phyloP scores from a whole-genome alignment of 2,888 invertebrate species.

The Caradrina kadenii region DNA sequence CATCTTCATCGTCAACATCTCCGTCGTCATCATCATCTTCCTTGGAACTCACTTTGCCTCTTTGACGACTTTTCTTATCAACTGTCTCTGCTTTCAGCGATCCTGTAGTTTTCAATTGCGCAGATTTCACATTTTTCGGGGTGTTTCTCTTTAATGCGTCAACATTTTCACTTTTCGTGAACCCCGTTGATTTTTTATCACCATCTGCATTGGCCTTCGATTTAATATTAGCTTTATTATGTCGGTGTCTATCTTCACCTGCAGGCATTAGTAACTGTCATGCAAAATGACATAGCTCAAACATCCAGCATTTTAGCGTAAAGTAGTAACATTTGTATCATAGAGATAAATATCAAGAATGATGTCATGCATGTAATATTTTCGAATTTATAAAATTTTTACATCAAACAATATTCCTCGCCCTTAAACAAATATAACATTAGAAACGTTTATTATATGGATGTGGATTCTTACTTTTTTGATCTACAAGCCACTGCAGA shows the following conservation, averaged over 20 bases:
- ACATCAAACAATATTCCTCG: constrained; percentile 61
- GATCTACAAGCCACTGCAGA: constrained; percentile 98
- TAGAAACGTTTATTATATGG: constrained; percentile 84
- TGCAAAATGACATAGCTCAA: constrained; percentile 91
- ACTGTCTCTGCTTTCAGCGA: constrained; percentile 76
- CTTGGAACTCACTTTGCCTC: constrained; percentile 60
- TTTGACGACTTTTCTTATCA: constrained; percentile 54
- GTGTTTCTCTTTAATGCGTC: constrained; percentile 66
- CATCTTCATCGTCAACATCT: constrained; percentile 82
- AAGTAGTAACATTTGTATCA: constrained; percentile 77
- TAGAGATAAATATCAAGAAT: constrained; percentile 80
- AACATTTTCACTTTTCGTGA: constrained; percentile 70
- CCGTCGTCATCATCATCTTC: constrained; percentile 61
- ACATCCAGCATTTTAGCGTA: constrained; percentile 89
- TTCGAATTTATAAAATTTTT: constrained; percentile 73
- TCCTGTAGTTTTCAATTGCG: constrained; percentile 79
- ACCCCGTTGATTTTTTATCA: constrained; percentile 83
- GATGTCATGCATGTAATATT: constrained; percentile 89
- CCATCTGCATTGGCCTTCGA: constrained; percentile 89
- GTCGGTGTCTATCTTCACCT: constrained; percentile 90
- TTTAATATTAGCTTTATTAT: constrained; percentile 87
- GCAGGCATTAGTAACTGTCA: constrained; percentile 91
- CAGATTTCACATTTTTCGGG: constrained; percentile 67
- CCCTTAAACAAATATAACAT: constrained; percentile 64
- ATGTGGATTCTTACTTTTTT: constrained; percentile 97